Evolutionary conservation across 1,140 invertebrate species (phyloP).

Genomic region (Cotesia chilonis): DNA sequence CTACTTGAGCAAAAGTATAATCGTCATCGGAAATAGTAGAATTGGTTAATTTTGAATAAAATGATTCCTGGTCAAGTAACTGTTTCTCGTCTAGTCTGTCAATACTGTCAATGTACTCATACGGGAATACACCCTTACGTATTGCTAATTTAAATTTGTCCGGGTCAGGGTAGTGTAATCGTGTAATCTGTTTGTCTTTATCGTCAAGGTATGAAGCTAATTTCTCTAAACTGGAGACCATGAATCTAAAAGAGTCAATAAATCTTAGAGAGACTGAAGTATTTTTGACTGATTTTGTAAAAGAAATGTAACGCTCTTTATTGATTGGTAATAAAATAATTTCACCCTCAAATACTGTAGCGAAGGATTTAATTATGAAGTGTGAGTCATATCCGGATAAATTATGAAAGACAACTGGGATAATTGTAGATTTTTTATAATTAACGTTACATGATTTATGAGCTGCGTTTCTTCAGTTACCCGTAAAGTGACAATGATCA

Average conservation of each 20-base stretch:
- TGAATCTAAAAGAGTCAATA: slow-evolving; percentile 43
- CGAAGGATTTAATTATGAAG: slow-evolving; percentile 49
- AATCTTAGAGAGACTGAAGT: slow-evolving; percentile 39
- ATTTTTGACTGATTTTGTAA: slow-evolving; percentile 36
- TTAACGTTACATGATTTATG: slow-evolving; percentile 52
- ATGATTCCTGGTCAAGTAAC: slow-evolving; percentile 40
- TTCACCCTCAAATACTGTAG: slow-evolving; percentile 36
- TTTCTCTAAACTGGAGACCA: slow-evolving; percentile 40
- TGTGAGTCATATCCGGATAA: slow-evolving; percentile 57
- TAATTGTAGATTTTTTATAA: slow-evolving; percentile 43
- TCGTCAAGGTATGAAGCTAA: slow-evolving; percentile 35
- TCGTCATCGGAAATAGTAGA: slow-evolving; percentile 46
- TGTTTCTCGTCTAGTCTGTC: slow-evolving; percentile 40
- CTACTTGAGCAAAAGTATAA: slow-evolving; percentile 53
- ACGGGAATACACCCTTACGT: slow-evolving; percentile 35
- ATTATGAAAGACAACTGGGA: slow-evolving; percentile 61
- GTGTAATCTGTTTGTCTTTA: slow-evolving; percentile 33
- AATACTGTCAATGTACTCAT: slow-evolving; percentile 40
- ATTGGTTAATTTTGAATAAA: slow-evolving; percentile 50
- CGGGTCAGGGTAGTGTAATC: slow-evolving; percentile 28
- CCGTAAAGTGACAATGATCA: slow-evolving; percentile 18
- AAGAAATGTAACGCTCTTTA: slow-evolving; percentile 43
- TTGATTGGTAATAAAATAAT: slow-evolving; percentile 37
- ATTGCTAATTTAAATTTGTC: slow-evolving; percentile 40
- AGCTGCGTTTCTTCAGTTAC: slow-evolving; percentile 32